Base-by-base conservation (phyloP, 1,140 invertebrate genomes). In the Polypedilum vanderplanki region DNA sequence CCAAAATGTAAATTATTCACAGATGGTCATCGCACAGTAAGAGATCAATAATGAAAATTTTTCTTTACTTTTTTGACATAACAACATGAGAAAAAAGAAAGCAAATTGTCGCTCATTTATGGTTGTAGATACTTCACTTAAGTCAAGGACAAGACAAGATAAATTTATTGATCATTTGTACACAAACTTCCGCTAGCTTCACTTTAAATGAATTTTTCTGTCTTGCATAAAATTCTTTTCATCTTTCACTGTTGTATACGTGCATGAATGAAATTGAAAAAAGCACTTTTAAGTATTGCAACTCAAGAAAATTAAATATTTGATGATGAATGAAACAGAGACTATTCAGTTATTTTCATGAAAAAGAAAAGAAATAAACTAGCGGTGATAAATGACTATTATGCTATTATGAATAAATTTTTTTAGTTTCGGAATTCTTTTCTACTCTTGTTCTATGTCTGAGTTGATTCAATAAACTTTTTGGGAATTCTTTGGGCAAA, bases 281-380 rank as follows among this genome's bases (percentile, higher is more conserved):
- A 70, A 70, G 20, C 7, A 70, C n/a, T 20, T 18, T 9, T 70
- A 22, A 20, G 65, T 22, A 9, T 18, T 20, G n/a, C n/a, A n/a
- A n/a, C n/a, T 70, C 20, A 70, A 70, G 65, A 17, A 70, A 70
- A 70, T 70, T 70, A 70, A 70, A 70, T 70, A 70, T 70, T 70
- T 18, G 65, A 70, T 70, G 65, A 70, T 70, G 17, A 9, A 33
- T 57, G 46, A 15, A 57, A 57, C 12, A 12, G 12, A 57, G 46
- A 57, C 24, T 33, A 33, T 33, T 33, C 24, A 33, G 24, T 15
- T 57, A 57, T 57, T 20, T n/a, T 22, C 18, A 70, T 70, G 65
- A 10, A 70, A 10, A 70, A 18, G 17, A 70, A n/a, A n/a, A n/a
- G 8, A 22, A n/a, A 70, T 70, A 18, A 70, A 70, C 65, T 70